Conservation (phyloP, 1,140 invertebrate genomes). For the Drosophila athabasca region DNA sequence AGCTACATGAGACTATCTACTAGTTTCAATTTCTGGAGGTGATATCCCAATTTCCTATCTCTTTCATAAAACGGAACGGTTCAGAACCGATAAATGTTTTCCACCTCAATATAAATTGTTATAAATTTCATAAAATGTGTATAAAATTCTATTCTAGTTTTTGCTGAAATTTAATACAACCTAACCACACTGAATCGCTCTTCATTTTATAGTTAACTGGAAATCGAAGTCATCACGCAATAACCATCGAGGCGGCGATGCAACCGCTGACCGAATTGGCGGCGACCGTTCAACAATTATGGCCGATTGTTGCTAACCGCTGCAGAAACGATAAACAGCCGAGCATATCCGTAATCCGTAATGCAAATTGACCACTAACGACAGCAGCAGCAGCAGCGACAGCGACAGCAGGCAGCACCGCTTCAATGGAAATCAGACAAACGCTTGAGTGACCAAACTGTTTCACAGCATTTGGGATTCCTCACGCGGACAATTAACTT, state of each 20-base stretch:
- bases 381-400: neutral
- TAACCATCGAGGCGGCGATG: conserved; percentile 22
- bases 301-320: conserved; percentile 28
- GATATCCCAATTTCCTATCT: too few species aligned
- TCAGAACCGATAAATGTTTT: too few species aligned
- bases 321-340: too few species aligned
- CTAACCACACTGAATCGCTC: neutral
- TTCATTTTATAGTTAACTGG: conserved; percentile 15
- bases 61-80: too few species aligned
- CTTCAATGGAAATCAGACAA: conserved; percentile 7
- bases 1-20: too few species aligned
- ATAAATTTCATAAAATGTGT: too few species aligned
- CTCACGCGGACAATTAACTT: conserved; percentile 67
- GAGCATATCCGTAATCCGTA: conserved; percentile 10
- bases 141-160: too few species aligned
- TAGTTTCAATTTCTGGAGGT: too few species aligned
- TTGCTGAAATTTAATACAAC: too few species aligned
- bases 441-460: conserved; percentile 50
- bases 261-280: conserved; percentile 11
- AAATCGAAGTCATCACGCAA: conserved; percentile 44
- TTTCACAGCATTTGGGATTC: conserved; percentile 38
- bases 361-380: conserved; percentile 33
- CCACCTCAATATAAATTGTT: too few species aligned
- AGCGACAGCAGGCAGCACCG: too few species aligned
- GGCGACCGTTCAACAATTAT: conserved; percentile 26